phyloP scores from a whole-genome alignment of 1,140 invertebrate species.

The Musca vetustissima region DNA sequence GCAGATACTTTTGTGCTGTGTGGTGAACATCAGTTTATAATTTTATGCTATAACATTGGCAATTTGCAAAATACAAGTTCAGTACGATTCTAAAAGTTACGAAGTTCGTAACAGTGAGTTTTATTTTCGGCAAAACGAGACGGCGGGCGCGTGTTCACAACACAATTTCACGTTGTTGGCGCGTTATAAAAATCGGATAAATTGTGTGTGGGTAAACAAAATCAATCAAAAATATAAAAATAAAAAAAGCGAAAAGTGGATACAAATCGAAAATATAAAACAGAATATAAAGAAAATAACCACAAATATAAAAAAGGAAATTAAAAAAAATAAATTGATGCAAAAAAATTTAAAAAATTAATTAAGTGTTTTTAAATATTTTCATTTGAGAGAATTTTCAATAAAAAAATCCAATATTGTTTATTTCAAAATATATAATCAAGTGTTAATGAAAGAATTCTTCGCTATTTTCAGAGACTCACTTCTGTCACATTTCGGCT shows the following conservation, averaged over 20 bases:
- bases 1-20: too few species aligned
- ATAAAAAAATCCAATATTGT: neutral
- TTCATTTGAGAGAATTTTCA: neutral
- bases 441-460: neutral
- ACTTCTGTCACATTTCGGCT: too few species aligned
- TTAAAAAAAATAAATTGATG: neutral
- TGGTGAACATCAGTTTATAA: too few species aligned
- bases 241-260: constrained; percentile 15
- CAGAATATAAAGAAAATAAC: neutral
- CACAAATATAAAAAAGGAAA: neutral
- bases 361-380: neutral
- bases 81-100: constrained; percentile 12
- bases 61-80: constrained; percentile 7
- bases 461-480: too few species aligned
- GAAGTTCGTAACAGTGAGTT: constrained; percentile 3
- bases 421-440: neutral
- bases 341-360: neutral
- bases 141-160: neutral
- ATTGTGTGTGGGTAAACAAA: constrained; percentile 22
- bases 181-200: too few species aligned
- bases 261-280: neutral
- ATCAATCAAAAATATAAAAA: constrained; percentile 14
- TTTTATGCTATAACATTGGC: constrained; percentile 9
- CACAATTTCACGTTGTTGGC: neutral
- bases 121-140: too few species aligned